Evolutionary conservation across 2,113 vertebrate genomes (phyloP).

Genomic region (Platanista minor): DNA sequence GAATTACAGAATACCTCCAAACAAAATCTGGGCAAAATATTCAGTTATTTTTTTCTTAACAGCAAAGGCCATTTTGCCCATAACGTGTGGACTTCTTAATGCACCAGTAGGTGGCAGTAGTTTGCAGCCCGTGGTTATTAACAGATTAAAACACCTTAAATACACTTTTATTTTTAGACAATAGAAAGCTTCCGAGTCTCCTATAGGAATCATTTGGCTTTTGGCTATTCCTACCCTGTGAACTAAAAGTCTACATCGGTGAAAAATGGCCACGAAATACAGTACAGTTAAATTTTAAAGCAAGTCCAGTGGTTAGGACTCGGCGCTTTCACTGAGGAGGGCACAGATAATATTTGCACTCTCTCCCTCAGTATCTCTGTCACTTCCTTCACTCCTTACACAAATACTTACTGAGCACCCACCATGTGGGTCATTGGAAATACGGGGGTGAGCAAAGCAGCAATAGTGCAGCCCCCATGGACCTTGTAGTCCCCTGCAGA

Average conservation of each 20-base stretch:
- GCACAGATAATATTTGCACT: not conserved
- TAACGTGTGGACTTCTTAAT: not conserved
- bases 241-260: not conserved
- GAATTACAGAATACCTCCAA: not conserved
- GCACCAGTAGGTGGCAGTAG: slow-evolving; percentile 39
- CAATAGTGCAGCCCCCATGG: not conserved
- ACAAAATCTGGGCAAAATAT: not conserved
- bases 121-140: not conserved
- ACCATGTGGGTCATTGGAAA: not conserved
- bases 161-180: not conserved
- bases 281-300: slow-evolving; percentile 24
- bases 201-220: not conserved
- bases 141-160: not conserved
- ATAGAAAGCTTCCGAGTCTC: not conserved
- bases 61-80: not conserved
- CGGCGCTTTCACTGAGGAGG: not conserved
- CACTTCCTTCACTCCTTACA: not conserved
- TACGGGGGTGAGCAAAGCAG: not conserved
- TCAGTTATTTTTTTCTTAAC: not conserved
- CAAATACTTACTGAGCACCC: not conserved
- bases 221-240: not conserved
- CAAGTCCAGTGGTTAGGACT: not conserved
- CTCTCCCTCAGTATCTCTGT: not conserved
- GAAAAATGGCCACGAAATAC: not conserved
- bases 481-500: not conserved